A percentile compares a stretch with the other conserved stretches of the same genome.
Evolutionary conservation across 64 coral and sea anemone genomes (phyloP).

Genomic region (Acropora yongei): DNA sequence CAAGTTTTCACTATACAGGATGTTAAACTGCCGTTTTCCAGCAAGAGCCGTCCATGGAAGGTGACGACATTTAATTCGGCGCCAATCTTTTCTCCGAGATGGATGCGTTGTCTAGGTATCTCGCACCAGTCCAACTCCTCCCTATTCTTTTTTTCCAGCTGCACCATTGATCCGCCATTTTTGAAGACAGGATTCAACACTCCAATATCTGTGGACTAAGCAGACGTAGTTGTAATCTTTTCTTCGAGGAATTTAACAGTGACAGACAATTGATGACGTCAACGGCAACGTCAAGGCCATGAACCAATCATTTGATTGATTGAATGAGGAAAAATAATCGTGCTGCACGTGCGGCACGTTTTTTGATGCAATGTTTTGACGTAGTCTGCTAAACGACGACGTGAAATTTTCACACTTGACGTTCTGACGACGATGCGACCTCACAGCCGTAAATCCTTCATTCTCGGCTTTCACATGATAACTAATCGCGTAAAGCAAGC

Average conservation of each 20-base stretch:
- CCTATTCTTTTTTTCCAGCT: neutral
- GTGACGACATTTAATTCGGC: neutral
- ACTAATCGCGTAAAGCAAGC: too few relatives aligned
- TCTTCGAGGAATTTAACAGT: neutral
- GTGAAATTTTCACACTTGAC: too few relatives aligned
- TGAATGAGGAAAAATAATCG: too few relatives aligned
- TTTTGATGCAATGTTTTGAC: too few relatives aligned
- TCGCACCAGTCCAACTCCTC: slow-evolving; percentile 58
- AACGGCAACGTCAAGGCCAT: too few relatives aligned
- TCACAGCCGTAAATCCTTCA: too few relatives aligned
- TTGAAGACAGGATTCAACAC: slow-evolving; percentile 11
- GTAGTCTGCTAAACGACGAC: too few relatives aligned
- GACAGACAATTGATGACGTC: neutral
- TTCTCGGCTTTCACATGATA: too few relatives aligned
- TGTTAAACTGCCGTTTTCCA: slow-evolving; percentile 16
- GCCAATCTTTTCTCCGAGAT: slow-evolving; percentile 43
- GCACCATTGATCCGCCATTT: neutral
- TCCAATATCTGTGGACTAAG: slow-evolving; percentile 37
- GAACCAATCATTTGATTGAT: too few relatives aligned
- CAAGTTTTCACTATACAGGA: slow-evolving; percentile 59
- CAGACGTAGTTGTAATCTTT: neutral
- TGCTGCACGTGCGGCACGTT: too few relatives aligned
- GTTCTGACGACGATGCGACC: too few relatives aligned
- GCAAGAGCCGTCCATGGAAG: slow-evolving; percentile 20
- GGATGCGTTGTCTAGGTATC: slow-evolving; percentile 36